These are phyloP conservation scores for Mus pahari DNA, from an alignment of 2,113 vertebrate genomes.

Conservation along the genomic window DNA sequence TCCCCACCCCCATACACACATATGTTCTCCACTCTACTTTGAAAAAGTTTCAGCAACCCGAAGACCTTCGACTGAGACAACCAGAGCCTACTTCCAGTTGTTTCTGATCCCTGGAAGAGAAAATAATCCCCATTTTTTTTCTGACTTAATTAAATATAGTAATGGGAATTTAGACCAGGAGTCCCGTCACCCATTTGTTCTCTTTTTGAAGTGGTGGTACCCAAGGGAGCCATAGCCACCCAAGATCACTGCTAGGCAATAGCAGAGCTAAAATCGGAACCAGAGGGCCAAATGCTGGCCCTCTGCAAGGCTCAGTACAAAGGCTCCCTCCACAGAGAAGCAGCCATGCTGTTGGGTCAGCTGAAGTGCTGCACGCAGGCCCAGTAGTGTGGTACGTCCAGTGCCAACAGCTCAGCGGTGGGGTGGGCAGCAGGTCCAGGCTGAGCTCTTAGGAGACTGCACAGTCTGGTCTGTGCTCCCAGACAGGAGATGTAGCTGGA, in stretches of 20 bases:
- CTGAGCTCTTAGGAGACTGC: neutral
- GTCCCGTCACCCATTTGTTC: neutral
- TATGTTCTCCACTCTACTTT: neutral
- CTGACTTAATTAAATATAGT: neutral
- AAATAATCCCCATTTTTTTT: neutral
- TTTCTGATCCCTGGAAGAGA: neutral
- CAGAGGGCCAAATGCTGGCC: neutral
- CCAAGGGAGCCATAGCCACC: neutral
- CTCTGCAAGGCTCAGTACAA: neutral
- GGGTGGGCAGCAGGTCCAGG: neutral
- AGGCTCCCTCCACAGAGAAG: neutral
- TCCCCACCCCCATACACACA: neutral
- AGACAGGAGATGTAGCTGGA: neutral
- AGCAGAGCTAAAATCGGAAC: neutral
- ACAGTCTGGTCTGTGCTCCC: neutral
- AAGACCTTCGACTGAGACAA: neutral
- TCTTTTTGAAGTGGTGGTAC: neutral
- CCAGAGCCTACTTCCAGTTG: neutral
- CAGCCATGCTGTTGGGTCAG: neutral
- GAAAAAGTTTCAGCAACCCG: neutral
- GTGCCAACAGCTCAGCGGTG: neutral
- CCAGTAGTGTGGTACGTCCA: neutral
- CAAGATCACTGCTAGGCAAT: neutral
- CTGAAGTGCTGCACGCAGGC: no score
- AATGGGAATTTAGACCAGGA: neutral